A percentile compares a stretch with the other conserved stretches of the same genome.
phyloP scores from a whole-genome alignment of 2,113 vertebrate genomes.

The Prinia subflava region DNA sequence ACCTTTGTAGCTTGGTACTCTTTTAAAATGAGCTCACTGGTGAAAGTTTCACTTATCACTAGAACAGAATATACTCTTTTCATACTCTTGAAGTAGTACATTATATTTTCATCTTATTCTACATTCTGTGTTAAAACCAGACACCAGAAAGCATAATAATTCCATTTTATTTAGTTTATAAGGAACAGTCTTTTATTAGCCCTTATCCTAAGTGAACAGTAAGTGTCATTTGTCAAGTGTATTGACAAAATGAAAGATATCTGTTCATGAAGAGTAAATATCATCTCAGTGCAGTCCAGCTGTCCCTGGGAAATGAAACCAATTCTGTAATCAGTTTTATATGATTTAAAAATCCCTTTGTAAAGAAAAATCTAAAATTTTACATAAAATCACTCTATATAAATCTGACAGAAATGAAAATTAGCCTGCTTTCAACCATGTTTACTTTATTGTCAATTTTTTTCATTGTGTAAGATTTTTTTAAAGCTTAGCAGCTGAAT shows the following conservation, averaged over 20 bases:
- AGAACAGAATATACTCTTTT: neutral
- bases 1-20: neutral
- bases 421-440: conserved; percentile 37
- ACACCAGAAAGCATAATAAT: neutral
- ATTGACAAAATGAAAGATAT: neutral
- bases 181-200: neutral
- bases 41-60: neutral
- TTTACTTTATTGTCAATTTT: conserved; percentile 49
- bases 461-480: conserved; percentile 59
- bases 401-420: conserved; percentile 24
- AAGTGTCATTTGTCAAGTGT: too few species aligned
- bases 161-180: neutral
- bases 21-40: neutral
- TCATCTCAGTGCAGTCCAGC: neutral
- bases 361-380: conserved; percentile 11
- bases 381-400: neutral
- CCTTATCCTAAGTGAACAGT: neutral
- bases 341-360: neutral
- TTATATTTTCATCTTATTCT: neutral
- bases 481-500: conserved; percentile 71
- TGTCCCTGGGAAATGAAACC: conserved; percentile 3
- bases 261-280: neutral
- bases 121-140: neutral
- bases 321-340: conserved; percentile 6
- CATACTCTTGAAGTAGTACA: neutral